Conservation (phyloP, 2,797 vertebrate genomes). For the Tapirus indicus region DNA sequence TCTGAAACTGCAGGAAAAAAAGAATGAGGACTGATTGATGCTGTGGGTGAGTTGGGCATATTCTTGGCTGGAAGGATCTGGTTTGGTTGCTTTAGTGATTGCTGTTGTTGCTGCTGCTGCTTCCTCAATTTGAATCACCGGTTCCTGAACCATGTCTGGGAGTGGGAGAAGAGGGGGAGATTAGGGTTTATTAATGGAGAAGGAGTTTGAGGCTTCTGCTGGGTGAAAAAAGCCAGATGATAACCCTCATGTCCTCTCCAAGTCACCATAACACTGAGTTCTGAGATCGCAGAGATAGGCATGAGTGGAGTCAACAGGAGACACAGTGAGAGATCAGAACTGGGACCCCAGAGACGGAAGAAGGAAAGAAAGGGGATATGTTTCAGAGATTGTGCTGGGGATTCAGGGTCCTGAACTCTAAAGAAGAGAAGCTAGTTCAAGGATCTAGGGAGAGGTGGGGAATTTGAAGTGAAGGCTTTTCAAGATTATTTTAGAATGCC, state of each 20-base stretch:
- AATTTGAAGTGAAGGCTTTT: constrained; percentile 17
- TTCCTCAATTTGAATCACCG: background rate
- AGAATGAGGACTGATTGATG: background rate
- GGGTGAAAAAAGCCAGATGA: background rate
- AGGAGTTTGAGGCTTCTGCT: background rate
- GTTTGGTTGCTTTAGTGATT: background rate
- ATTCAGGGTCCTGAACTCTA: background rate
- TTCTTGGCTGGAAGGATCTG: background rate
- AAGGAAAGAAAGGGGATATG: background rate
- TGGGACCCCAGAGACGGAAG: background rate
- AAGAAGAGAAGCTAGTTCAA: background rate
- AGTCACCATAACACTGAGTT: background rate
- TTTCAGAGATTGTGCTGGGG: background rate
- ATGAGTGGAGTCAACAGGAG: background rate
- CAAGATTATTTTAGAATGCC: background rate
- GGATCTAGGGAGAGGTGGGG: background rate
- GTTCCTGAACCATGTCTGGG: constrained; percentile 65
- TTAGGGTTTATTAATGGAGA: background rate
- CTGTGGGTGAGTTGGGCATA: background rate
- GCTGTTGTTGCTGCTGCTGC: background rate
- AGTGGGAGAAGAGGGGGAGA: background rate
- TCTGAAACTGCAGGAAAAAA: background rate
- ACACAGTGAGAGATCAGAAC: background rate
- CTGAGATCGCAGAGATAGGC: background rate
- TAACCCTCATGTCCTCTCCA: background rate